phyloP scores from a whole-genome alignment of 2,797 vertebrate species.

The Microchirus variegatus region DNA sequence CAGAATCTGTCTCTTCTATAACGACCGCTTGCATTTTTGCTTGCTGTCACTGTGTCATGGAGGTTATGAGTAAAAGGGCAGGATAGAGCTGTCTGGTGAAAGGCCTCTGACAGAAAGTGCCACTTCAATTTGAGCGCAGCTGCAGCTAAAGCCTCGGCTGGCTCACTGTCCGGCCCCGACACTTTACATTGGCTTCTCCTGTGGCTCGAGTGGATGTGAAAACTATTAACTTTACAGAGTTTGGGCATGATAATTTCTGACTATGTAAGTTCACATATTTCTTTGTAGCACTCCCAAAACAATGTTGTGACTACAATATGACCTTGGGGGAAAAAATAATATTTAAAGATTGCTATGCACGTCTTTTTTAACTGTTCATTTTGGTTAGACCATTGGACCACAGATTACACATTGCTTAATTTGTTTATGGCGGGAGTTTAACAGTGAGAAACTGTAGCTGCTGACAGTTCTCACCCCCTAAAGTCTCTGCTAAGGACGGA shows the following conservation, averaged over 20 bases:
- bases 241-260: no score
- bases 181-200: slow-evolving; percentile 72
- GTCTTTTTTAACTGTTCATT: slow-evolving; percentile 28
- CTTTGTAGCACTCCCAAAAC: slow-evolving; percentile 17
- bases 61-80: slow-evolving; percentile 67
- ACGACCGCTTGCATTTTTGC: slow-evolving; percentile 56
- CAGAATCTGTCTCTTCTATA: slow-evolving; percentile 62
- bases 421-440: slow-evolving; percentile 73
- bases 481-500: slow-evolving; percentile 54
- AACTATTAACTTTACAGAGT: slow-evolving; percentile 74
- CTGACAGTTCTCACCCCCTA: slow-evolving; percentile 68
- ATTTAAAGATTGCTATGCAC: neutral
- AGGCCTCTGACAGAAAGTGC: slow-evolving; percentile 79
- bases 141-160: slow-evolving; percentile 62
- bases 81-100: slow-evolving; percentile 74
- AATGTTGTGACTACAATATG: slow-evolving; percentile 10
- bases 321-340: slow-evolving; percentile 4
- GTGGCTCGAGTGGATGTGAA: slow-evolving; percentile 74
- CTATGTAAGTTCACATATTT: slow-evolving; percentile 45
- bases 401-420: slow-evolving; percentile 67
- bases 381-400: slow-evolving; percentile 13
- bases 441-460: slow-evolving; percentile 66
- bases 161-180: slow-evolving; percentile 75
- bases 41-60: slow-evolving; percentile 60
- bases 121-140: slow-evolving; percentile 78